Evolutionary conservation across 2,888 invertebrate species (phyloP).

Genomic region (Geotrupes spiniger): DNA sequence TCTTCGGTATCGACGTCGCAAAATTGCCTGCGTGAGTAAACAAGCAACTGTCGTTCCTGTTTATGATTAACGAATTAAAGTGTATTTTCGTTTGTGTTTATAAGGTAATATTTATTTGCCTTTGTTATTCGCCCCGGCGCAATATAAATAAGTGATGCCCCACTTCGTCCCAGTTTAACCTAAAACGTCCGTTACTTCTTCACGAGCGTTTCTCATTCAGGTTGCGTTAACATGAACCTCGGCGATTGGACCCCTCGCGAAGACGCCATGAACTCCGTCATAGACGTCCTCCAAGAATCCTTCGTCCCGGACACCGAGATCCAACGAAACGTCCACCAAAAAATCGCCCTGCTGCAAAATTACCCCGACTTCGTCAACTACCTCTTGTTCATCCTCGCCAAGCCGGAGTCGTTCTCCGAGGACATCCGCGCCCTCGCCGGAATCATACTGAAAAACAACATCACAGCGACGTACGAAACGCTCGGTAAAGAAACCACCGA

Average conservation of each 20-base stretch:
- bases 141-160: no score
- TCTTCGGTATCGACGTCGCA: no score
- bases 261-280: slow-evolving; percentile 91
- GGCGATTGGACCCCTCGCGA: slow-evolving; percentile 91
- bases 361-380: slow-evolving; percentile 99
- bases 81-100: no score
- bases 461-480: slow-evolving; percentile 84
- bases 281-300: slow-evolving; percentile 94
- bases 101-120: no score
- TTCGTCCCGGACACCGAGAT: slow-evolving; percentile 95
- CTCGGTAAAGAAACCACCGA: slow-evolving; percentile 85
- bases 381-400: slow-evolving; percentile 93
- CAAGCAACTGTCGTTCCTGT: no score
- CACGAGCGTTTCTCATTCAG: slow-evolving; percentile 9
- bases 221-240: slow-evolving; percentile 53
- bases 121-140: no score
- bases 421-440: slow-evolving; percentile 95
- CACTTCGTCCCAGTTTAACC: slow-evolving; percentile 19
- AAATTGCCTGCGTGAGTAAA: no score
- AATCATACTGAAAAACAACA: slow-evolving; percentile 96
- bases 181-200: slow-evolving; percentile 8
- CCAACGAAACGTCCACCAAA: slow-evolving; percentile 95
- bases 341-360: slow-evolving; percentile 94
- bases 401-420: slow-evolving; percentile 89
- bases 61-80: no score